These are phyloP conservation scores for Xiphophorus birchmanni DNA, from an alignment of 2,797 vertebrate genomes.

Conservation along the genomic window DNA sequence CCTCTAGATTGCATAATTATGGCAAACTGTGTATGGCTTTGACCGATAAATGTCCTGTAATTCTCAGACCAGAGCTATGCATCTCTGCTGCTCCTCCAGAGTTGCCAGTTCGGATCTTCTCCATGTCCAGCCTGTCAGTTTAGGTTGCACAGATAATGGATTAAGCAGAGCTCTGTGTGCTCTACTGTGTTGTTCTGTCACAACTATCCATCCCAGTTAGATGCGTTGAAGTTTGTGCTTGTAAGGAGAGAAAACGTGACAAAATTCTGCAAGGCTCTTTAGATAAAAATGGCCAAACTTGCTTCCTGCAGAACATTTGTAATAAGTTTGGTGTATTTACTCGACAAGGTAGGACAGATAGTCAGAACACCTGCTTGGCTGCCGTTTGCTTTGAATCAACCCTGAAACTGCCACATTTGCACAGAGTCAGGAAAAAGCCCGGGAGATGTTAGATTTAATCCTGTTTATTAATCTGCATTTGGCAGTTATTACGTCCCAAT, in stretches of 20 bases:
- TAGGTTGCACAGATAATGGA: neutral
- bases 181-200: neutral
- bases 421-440: constrained; percentile 22
- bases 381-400: neutral
- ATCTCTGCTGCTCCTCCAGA: neutral
- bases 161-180: neutral
- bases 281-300: neutral
- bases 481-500: constrained; percentile 46
- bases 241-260: neutral
- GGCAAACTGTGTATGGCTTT: too few relatives aligned
- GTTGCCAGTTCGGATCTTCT: neutral
- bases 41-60: neutral
- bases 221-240: neutral
- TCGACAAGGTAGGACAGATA: too few relatives aligned
- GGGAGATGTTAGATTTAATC: constrained; percentile 41
- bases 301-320: constrained; percentile 10
- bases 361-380: too few relatives aligned
- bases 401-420: constrained; percentile 1
- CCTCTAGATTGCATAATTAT: neutral
- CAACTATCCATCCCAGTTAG: neutral
- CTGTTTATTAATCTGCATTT: constrained; percentile 48
- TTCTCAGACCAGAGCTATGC: neutral
- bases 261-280: neutral
- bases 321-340: constrained; percentile 1
- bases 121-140: neutral